Conservation (phyloP, 2,888 invertebrate genomes). For the Siphlonurus alternatus region DNA sequence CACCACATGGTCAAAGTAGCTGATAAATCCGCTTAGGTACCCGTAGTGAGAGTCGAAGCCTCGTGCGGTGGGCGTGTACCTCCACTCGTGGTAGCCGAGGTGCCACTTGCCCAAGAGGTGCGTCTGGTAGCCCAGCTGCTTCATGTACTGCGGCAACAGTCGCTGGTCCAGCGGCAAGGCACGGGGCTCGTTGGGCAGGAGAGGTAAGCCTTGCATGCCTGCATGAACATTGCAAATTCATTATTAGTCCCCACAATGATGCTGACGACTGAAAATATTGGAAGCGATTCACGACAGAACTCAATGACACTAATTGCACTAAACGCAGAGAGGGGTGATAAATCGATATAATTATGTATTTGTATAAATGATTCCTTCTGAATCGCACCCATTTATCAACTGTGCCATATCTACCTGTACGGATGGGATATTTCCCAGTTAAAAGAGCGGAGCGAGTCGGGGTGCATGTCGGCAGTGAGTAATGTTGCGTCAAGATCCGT, state of each 20-base stretch:
- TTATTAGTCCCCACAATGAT: too few species aligned
- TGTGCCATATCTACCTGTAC: too few species aligned
- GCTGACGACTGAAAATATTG: too few species aligned
- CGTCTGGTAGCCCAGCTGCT: slow-evolving; percentile 28
- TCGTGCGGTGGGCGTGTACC: slow-evolving; percentile 27
- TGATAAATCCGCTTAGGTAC: slow-evolving; percentile 29
- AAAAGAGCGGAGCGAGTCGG: not conserved
- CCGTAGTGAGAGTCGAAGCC: slow-evolving; percentile 33
- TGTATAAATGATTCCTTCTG: too few species aligned
- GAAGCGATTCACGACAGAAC: too few species aligned
- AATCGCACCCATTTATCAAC: too few species aligned
- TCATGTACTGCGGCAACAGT: slow-evolving; percentile 30
- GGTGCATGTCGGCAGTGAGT: not conserved
- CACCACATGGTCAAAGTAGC: slow-evolving; percentile 27
- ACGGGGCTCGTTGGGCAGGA: slow-evolving; percentile 27
- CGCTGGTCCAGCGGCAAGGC: slow-evolving; percentile 28
- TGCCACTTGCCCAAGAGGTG: slow-evolving; percentile 36
- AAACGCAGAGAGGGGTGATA: too few species aligned
- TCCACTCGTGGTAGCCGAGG: slow-evolving; percentile 27
- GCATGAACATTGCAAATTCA: too few species aligned
- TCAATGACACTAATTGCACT: too few species aligned
- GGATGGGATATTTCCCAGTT: not conserved
- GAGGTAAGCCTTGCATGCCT: slow-evolving; percentile 32
- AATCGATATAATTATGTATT: too few species aligned
- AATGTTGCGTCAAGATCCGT: not conserved